These are phyloP conservation scores for Chaenogobius annularis DNA, from an alignment of 2,113 vertebrate genomes.

Conservation along the genomic window DNA sequence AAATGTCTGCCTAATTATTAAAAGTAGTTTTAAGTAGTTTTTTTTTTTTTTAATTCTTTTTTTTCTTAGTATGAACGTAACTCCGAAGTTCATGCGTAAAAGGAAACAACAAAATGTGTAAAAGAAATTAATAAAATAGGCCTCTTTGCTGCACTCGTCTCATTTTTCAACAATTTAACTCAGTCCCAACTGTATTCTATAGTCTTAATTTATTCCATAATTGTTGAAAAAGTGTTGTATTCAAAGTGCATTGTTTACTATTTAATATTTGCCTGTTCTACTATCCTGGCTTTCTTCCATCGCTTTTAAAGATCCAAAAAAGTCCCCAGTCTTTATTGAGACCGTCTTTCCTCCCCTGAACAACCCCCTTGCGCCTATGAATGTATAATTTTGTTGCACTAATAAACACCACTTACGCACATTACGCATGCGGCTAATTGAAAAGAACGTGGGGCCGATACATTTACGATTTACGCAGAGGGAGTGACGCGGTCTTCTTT, in stretches of 20 bases:
- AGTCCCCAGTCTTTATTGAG: slow-evolving; percentile 72
- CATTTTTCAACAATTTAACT: not conserved
- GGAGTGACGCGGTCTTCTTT: not conserved
- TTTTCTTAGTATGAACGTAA: not conserved
- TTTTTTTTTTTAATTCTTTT: not conserved
- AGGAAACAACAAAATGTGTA: not conserved
- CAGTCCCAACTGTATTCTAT: not conserved
- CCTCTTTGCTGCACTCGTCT: not conserved
- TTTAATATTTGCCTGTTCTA: slow-evolving; percentile 53
- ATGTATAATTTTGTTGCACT: slow-evolving; percentile 60
- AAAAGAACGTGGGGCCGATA: slow-evolving; percentile 62
- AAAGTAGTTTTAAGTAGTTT: too few relatives aligned
- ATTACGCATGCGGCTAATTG: slow-evolving; percentile 68
- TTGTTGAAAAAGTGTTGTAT: not conserved
- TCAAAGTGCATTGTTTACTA: not conserved
- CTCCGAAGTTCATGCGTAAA: not conserved
- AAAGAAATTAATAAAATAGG: not conserved
- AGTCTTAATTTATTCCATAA: not conserved
- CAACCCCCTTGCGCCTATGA: not conserved
- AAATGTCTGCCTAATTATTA: not conserved
- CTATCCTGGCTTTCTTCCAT: slow-evolving; percentile 60
- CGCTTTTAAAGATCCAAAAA: slow-evolving; percentile 73
- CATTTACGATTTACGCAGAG: slow-evolving; percentile 59
- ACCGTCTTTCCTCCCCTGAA: slow-evolving; percentile 18
- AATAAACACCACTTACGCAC: slow-evolving; percentile 64